Percentiles rank a stretch among this genome's conserved stretches.
phyloP scores from a whole-genome alignment of 2,888 invertebrate genomes.

The Dryomyza anilis region DNA sequence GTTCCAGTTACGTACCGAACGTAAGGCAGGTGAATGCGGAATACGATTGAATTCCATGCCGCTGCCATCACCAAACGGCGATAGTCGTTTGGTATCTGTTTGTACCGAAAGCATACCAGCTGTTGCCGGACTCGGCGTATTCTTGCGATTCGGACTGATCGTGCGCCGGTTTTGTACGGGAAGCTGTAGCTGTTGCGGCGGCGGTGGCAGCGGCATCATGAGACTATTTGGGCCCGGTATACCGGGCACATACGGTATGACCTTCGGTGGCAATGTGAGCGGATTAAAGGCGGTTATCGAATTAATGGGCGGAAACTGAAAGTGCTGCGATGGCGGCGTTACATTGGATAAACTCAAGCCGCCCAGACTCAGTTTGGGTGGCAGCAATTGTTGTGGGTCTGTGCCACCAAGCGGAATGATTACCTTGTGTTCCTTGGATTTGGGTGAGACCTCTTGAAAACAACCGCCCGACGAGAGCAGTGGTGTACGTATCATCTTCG shows the following conservation, averaged over 20 bases:
- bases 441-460: conserved; percentile 64
- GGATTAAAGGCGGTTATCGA: conserved; percentile 75
- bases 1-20: conserved; percentile 46
- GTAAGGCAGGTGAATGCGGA: conserved; percentile 51
- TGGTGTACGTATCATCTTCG: conserved; percentile 79
- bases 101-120: conserved; percentile 23
- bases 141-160: conserved; percentile 53
- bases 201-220: conserved; percentile 55
- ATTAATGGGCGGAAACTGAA: conserved; percentile 72
- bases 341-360: conserved; percentile 64
- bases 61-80: conserved; percentile 55
- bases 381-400: conserved; percentile 20
- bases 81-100: conserved; percentile 41
- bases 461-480: conserved; percentile 85
- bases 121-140: conserved; percentile 46
- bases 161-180: conserved; percentile 41
- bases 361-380: conserved; percentile 65
- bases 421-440: conserved; percentile 41
- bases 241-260: conserved; percentile 85
- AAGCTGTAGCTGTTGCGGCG: conserved; percentile 51
- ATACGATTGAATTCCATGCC: conserved; percentile 52
- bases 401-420: background rate
- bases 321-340: conserved; percentile 58
- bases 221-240: conserved; percentile 82
- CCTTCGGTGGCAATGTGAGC: conserved; percentile 70